Evolutionary conservation across 2,797 vertebrate genomes (phyloP).

Genomic region (Discoglossus pictus): DNA sequence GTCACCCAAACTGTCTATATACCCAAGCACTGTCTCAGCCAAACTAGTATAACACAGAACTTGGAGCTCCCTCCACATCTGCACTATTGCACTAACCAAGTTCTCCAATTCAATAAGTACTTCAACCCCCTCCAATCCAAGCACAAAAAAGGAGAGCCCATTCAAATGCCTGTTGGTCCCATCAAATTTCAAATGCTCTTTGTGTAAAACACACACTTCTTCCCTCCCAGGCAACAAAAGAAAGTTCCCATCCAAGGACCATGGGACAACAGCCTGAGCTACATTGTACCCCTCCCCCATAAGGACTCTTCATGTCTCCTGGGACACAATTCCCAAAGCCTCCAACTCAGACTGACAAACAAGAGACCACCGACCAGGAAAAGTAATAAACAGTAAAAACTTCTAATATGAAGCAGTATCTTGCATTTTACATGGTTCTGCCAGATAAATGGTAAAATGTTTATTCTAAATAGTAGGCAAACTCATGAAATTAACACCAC

Average conservation of each 20-base stretch:
- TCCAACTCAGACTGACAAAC: conserved; percentile 30
- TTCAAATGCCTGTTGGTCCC: conserved; percentile 50
- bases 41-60: conserved; percentile 46
- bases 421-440: neutral
- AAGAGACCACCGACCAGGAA: conserved; percentile 39
- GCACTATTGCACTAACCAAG: conserved; percentile 1
- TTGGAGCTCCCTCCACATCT: conserved; percentile 25
- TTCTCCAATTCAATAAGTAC: conserved; percentile 9
- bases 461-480: too few species aligned
- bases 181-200: conserved; percentile 52
- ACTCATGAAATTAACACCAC: too few species aligned
- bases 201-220: conserved; percentile 53
- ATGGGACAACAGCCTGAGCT: conserved; percentile 45
- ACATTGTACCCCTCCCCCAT: conserved; percentile 40
- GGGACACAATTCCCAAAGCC: conserved; percentile 42
- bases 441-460: too few species aligned
- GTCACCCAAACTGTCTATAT: neutral
- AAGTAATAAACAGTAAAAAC: neutral
- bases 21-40: neutral
- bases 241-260: conserved; percentile 44
- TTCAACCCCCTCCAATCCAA: conserved; percentile 55
- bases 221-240: conserved; percentile 56
- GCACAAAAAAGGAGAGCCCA: conserved; percentile 53
- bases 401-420: neutral
- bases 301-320: too few species aligned